Percentiles rank a stretch among this genome's conserved stretches.
Conservation (phyloP, 2,113 vertebrate species). For the Apteryx mantelli region DNA sequence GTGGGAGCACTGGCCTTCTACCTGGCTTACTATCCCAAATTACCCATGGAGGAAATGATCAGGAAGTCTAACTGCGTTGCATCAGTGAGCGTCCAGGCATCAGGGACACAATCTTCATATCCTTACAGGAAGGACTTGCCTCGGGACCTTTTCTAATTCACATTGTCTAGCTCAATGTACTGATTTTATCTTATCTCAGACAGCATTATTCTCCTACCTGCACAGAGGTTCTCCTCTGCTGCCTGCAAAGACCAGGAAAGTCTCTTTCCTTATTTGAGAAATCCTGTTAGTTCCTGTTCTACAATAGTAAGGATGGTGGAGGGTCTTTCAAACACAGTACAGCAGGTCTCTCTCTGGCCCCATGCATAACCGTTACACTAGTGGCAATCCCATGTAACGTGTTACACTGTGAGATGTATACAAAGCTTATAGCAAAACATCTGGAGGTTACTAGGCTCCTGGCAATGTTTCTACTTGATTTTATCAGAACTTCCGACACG, state of each 20-base stretch:
- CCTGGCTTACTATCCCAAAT: constrained; percentile 85
- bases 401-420: rapidly evolving
- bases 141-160: constrained; percentile 80
- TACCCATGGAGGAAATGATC: constrained; percentile 91
- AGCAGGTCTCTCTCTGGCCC: background rate
- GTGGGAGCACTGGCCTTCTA: constrained; percentile 94
- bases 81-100: constrained; percentile 83
- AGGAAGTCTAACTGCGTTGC: constrained; percentile 88
- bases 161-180: background rate
- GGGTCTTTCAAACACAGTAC: background rate
- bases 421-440: background rate
- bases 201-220: background rate
- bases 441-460: background rate
- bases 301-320: background rate
- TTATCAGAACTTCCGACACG: background rate
- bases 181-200: constrained; percentile 41
- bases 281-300: background rate
- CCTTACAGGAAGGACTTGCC: constrained; percentile 86
- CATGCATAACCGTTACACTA: background rate
- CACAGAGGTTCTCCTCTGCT: background rate
- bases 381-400: rapidly evolving
- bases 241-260: background rate
- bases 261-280: background rate
- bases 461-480: background rate
- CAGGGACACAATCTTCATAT: constrained; percentile 91